These are phyloP conservation scores for Scrobipalpa atriplicella DNA, from an alignment of 2,888 invertebrate genomes.

Conservation along the genomic window DNA sequence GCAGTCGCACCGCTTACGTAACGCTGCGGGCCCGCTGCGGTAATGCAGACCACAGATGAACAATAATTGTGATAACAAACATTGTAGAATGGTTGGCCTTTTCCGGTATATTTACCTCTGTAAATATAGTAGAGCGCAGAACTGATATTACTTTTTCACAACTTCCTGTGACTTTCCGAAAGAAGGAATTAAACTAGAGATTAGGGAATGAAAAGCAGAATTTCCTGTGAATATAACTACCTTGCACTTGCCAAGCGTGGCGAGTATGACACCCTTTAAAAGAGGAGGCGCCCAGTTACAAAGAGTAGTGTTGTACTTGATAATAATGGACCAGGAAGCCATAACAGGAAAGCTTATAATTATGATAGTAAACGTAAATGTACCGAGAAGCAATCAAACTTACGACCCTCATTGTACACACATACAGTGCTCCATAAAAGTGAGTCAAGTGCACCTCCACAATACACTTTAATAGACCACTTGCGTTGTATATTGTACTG, in stretches of 20 bases:
- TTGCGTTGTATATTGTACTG: constrained; percentile 17
- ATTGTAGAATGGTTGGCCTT: background rate
- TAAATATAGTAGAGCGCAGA: background rate
- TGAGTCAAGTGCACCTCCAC: constrained; percentile 13
- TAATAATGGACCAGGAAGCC: too few relatives aligned
- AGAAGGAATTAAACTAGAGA: too few relatives aligned
- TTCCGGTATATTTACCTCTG: background rate
- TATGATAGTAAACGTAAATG: too few relatives aligned
- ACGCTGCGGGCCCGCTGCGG: constrained; percentile 19
- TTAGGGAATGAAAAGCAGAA: too few relatives aligned
- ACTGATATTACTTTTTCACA: background rate
- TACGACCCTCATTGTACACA: background rate
- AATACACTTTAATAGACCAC: constrained; percentile 15
- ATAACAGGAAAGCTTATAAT: too few relatives aligned
- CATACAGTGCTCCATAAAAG: constrained; percentile 11
- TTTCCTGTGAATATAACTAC: too few relatives aligned
- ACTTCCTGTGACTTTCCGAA: too few relatives aligned
- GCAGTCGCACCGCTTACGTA: constrained; percentile 10
- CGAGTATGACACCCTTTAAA: too few relatives aligned
- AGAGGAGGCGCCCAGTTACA: too few relatives aligned
- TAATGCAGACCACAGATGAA: background rate
- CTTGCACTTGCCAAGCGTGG: too few relatives aligned
- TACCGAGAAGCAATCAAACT: background rate
- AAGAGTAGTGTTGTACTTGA: too few relatives aligned
- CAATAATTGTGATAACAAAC: background rate